These are phyloP conservation scores for Chinchilla lanigera DNA, from an alignment of 2,113 vertebrate species.

Conservation along the genomic window DNA sequence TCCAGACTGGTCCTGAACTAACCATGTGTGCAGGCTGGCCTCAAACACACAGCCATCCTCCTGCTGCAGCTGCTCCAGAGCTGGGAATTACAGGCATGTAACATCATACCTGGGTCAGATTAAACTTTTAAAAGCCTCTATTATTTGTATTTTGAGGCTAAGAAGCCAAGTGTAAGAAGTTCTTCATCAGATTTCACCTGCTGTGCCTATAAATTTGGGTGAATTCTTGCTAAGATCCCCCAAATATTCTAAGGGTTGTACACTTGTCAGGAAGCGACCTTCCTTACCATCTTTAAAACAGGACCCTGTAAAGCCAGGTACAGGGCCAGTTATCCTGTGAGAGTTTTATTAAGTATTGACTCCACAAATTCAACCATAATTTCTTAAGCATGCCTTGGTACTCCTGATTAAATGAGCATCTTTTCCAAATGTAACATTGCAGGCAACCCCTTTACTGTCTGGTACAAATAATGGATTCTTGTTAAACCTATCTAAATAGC, in stretches of 20 bases:
- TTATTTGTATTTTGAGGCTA: slow-evolving; percentile 10
- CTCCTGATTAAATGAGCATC: neutral
- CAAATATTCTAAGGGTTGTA: neutral
- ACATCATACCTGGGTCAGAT: neutral
- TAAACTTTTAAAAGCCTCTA: neutral
- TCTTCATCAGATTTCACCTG: neutral
- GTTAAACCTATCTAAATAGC: neutral
- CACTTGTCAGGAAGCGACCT: neutral
- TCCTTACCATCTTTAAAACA: neutral
- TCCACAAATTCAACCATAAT: neutral
- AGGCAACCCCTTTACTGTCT: neutral
- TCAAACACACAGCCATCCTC: neutral
- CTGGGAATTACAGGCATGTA: neutral
- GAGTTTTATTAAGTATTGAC: neutral
- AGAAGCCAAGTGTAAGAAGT: slow-evolving; percentile 30
- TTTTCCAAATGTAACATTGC: slow-evolving; percentile 57
- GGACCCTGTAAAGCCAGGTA: neutral
- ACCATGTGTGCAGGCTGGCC: neutral
- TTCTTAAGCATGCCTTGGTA: slow-evolving; percentile 34
- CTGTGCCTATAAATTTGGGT: neutral
- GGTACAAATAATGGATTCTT: neutral
- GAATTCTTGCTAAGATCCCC: neutral
- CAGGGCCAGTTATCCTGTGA: neutral
- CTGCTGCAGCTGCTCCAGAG: neutral
- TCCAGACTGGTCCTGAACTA: neutral